Conservation (phyloP, 1,140 invertebrate species). For the Parapsyche elsis region DNA sequence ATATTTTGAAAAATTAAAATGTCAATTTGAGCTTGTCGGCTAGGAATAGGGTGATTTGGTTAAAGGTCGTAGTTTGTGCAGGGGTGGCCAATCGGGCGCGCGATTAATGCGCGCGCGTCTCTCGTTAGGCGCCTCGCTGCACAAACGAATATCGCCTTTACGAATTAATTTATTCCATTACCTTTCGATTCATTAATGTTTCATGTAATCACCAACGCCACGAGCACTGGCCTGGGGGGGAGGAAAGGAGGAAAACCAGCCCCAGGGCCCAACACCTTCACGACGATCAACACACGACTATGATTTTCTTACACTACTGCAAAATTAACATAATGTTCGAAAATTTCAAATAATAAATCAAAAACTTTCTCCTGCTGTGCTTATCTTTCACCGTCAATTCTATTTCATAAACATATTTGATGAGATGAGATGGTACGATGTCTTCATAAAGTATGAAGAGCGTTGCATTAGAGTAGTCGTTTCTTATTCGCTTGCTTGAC, state of each 20-base stretch:
- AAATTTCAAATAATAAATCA: not conserved
- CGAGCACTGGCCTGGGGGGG: not conserved
- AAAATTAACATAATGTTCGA: not conserved
- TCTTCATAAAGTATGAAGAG: slow-evolving; percentile 41
- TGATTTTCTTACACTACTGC: not conserved
- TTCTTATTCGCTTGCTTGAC: slow-evolving; percentile 37
- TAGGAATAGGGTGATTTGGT: no score
- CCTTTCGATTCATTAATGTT: slow-evolving; percentile 64
- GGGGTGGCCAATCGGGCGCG: not conserved
- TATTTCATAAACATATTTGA: no score
- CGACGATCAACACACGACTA: not conserved
- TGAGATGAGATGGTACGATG: not conserved
- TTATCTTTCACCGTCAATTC: no score
- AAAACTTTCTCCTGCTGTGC: no score
- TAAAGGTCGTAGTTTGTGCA: not conserved
- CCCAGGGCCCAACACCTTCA: not conserved
- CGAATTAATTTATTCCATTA: slow-evolving; percentile 66
- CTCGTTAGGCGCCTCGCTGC: slow-evolving; percentile 12
- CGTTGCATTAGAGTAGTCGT: slow-evolving; percentile 40
- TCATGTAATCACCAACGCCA: slow-evolving; percentile 60
- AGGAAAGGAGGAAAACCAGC: not conserved
- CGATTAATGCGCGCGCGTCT: slow-evolving; percentile 19
- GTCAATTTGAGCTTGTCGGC: no score
- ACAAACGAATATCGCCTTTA: slow-evolving; percentile 60
- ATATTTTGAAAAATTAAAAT: no score